phyloP scores from a whole-genome alignment of 2,888 invertebrate species.

The Hoplodrina blanda region DNA sequence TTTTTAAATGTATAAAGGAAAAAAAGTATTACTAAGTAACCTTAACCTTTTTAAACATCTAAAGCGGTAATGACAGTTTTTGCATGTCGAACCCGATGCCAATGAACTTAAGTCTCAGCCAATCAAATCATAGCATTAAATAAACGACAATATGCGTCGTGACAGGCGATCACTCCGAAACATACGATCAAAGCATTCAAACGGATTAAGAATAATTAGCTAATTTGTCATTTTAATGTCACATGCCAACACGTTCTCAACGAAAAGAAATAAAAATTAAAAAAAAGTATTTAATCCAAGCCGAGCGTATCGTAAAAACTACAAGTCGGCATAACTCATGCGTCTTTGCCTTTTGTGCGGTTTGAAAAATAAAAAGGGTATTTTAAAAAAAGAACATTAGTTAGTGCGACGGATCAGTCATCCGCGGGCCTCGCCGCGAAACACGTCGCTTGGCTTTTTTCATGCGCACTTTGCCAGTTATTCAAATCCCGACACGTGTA shows the following conservation, averaged over 20 bases:
- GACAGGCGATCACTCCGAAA: constrained; percentile 80
- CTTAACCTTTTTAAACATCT: constrained; percentile 21
- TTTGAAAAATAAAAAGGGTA: constrained; percentile 82
- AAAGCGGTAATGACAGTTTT: constrained; percentile 54
- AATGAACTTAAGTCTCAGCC: constrained; percentile 75
- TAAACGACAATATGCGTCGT: constrained; percentile 73
- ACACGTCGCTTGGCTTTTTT: constrained; percentile 83
- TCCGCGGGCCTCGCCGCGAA: constrained; percentile 81
- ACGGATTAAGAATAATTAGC: constrained; percentile 90
- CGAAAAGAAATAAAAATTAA: constrained; percentile 83
- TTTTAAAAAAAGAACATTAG: constrained; percentile 87
- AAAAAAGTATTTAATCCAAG: constrained; percentile 87
- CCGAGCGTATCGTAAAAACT: constrained; percentile 88
- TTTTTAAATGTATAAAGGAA: constrained; percentile 6
- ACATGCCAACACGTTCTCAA: constrained; percentile 89
- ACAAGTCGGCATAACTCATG: constrained; percentile 88
- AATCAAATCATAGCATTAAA: constrained; percentile 69
- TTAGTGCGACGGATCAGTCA: constrained; percentile 88
- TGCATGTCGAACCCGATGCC: constrained; percentile 62
- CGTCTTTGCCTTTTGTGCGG: constrained; percentile 86
- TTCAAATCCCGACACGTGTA: constrained; percentile 72
- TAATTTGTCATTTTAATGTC: constrained; percentile 91
- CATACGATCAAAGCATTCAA: constrained; percentile 84
- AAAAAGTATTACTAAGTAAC: constrained; percentile 15
- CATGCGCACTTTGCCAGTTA: constrained; percentile 77